Conservation (phyloP, 64 coral and sea anemone species). For the Montipora foliosa region DNA sequence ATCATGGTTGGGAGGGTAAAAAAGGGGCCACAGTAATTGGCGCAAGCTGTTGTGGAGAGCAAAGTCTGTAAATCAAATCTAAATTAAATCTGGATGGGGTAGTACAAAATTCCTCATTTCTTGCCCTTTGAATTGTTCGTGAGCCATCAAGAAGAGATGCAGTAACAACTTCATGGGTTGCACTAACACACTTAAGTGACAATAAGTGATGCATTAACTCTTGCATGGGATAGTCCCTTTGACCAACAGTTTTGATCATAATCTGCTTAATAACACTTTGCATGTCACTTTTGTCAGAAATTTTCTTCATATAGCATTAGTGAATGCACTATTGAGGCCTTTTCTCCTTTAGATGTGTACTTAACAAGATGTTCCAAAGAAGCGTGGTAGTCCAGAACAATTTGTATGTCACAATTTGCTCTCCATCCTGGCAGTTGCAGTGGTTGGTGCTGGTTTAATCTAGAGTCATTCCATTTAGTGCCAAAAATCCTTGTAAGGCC, state of each 20-base stretch:
- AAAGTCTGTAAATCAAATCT: neutral
- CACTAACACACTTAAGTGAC: conserved; percentile 21
- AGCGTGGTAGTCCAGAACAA: conserved; percentile 20
- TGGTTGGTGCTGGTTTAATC: conserved; percentile 43
- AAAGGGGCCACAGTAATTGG: too few species aligned
- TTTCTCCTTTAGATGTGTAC: conserved; percentile 15
- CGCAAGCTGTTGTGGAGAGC: too few species aligned
- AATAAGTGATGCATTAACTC: conserved; percentile 50
- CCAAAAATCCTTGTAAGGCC: neutral
- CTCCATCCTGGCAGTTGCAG: conserved; percentile 36
- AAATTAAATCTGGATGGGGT: conserved; percentile 43
- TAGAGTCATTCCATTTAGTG: conserved; percentile 35
- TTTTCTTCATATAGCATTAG: neutral
- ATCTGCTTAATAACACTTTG: too few species aligned
- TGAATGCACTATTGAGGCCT: conserved; percentile 9
- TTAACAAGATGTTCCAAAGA: conserved; percentile 9
- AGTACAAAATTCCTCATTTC: conserved; percentile 13
- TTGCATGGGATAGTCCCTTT: neutral
- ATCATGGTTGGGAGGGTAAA: too few species aligned
- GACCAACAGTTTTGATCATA: neutral
- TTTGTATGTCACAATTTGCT: conserved; percentile 52
- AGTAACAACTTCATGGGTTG: conserved; percentile 7
- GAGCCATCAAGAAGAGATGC: conserved; percentile 51
- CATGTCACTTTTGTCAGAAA: neutral
- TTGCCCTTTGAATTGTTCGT: neutral